Percentiles rank a stretch among this genome's conserved stretches.
Conservation (phyloP, 2,888 invertebrate species). For the Cylloceria caligata region DNA sequence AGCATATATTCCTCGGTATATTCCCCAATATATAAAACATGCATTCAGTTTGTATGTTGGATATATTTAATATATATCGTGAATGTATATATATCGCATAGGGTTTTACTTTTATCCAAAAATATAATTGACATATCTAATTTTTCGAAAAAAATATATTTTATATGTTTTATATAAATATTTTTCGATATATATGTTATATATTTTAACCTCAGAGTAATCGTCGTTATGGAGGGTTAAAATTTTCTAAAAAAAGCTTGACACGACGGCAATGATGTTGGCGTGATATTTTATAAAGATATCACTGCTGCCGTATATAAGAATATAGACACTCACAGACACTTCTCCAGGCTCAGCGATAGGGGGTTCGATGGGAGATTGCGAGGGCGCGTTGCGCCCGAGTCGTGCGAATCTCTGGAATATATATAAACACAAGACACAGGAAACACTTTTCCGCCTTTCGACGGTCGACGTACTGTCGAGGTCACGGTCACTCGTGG, state of each 20-base stretch:
- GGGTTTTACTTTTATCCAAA: constrained; percentile 1
- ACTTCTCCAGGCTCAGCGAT: too few species aligned
- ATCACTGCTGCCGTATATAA: too few species aligned
- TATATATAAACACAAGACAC: not conserved
- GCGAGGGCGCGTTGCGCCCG: too few species aligned
- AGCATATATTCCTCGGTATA: not conserved
- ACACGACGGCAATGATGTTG: too few species aligned
- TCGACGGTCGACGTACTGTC: not conserved
- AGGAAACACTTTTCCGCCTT: not conserved
- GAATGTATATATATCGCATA: not conserved
- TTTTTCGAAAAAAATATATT: not conserved
- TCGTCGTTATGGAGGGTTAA: too few species aligned
- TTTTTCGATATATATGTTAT: not conserved
- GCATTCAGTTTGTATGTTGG: not conserved
- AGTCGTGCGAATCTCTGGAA: too few species aligned
- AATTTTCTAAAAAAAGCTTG: too few species aligned
- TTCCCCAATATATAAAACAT: not conserved
- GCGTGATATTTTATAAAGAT: too few species aligned
- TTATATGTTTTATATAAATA: not conserved
- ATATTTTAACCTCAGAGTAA: too few species aligned
- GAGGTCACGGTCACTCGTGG: constrained; percentile 13
- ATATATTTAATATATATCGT: not conserved
- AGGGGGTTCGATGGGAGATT: too few species aligned
- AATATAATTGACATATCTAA: not conserved
- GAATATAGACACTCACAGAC: too few species aligned